These are phyloP conservation scores for Dolichopus griseipennis DNA, from an alignment of 2,888 invertebrate species.

Conservation along the genomic window DNA sequence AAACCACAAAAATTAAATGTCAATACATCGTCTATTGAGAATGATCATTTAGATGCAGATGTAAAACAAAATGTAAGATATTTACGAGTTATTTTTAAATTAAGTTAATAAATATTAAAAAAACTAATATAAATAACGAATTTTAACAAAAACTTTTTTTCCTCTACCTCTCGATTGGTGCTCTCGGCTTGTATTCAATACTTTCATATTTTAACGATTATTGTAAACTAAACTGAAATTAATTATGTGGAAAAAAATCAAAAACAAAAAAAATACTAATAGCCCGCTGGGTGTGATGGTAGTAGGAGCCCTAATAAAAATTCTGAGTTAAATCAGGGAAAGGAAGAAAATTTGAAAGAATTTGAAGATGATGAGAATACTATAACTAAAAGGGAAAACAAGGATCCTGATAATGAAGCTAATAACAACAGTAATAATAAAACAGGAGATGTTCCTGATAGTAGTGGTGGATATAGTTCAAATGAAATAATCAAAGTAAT, in stretches of 20 bases:
- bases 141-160: conserved; percentile 1
- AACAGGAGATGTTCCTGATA: not conserved
- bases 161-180: not conserved
- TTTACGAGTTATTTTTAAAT: not conserved
- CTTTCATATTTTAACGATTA: not conserved
- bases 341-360: not conserved
- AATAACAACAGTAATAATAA: not conserved
- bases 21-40: not conserved
- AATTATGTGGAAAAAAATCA: not conserved
- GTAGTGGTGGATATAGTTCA: not conserved
- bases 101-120: not conserved
- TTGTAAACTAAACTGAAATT: not conserved
- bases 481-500: not conserved
- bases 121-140: not conserved
- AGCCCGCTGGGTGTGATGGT: not conserved
- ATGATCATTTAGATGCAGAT: not conserved
- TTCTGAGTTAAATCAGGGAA: not conserved
- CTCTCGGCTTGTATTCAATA: not conserved
- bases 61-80: not conserved
- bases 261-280: not conserved
- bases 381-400: not conserved
- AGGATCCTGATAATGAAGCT: not conserved
- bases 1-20: not conserved
- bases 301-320: not conserved
- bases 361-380: not conserved